Evolutionary conservation across 2,797 vertebrate species (phyloP), one percentile per base, ranked within the genome.

Genomic region (Emys orbicularis): DNA sequence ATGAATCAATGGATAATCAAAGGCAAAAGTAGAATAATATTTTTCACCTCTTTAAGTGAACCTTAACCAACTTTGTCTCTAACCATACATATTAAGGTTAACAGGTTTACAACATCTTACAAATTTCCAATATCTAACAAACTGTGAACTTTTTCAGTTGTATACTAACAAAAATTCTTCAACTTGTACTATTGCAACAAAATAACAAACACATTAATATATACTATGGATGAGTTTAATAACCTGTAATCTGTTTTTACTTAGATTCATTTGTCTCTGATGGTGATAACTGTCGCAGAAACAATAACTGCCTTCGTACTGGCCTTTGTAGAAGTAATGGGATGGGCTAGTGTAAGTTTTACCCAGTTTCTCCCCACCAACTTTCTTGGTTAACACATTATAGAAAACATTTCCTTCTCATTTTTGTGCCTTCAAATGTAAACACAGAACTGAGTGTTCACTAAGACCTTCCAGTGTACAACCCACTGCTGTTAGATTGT

Each of bases 291-390:
- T 0, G 89, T 98, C 54, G 84, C 72, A 74, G 91, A 96, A 19
- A 98, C 98, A 34, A 86, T 91, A 44, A 98, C 97, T 4, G 98
- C 98, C 59, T 99, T 99, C 94, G 98, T 99, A 86, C 95, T 99
- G 79, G 34, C 95, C 47, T 99, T 99, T 88, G 89, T 96, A 16
- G n/a, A 96, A 0, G 90, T 34, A 2, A 27, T 53, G 77, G 95
- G 49, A 82, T 99, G 98, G 98, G 96, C 95, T 94, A 94, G 93
- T 94, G 99, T 99, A 92, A 96, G 98, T 98, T 80, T 41, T 37
- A 8, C 47, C 34, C 5, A 34, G 49, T 54, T 53, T 84, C 61
- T 76, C 23, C 25, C 74, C 25, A 47, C 18, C 12, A 77, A 31
- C 15, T 77, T 49, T 77, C 44, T 27, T 29, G 12, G 44, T 31